These are phyloP conservation scores for Sminthopsis crassicaudata DNA, from an alignment of 2,113 vertebrate species.

Conservation along the genomic window DNA sequence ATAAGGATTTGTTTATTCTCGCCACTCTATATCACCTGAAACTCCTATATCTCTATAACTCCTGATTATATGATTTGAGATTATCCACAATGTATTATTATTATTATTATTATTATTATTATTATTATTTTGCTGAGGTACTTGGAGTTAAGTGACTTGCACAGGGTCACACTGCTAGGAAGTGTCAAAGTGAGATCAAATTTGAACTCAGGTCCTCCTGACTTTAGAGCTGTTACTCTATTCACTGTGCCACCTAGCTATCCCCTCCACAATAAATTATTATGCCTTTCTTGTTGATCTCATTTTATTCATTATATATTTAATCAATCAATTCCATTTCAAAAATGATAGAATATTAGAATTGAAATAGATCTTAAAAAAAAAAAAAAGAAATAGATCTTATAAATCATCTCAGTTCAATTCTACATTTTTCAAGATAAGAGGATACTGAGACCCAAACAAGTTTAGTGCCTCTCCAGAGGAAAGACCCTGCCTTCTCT, in stretches of 20 bases:
- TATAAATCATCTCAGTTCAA: neutral
- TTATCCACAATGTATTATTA: neutral
- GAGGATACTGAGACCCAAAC: neutral
- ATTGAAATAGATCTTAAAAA: neutral
- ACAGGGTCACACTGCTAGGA: too few relatives aligned
- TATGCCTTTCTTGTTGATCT: neutral
- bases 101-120: too few relatives aligned
- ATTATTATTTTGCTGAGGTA: too few relatives aligned
- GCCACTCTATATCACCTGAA: neutral
- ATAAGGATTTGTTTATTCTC: neutral
- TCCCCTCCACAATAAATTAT: neutral
- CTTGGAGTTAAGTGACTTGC: too few relatives aligned
- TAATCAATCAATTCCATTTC: neutral
- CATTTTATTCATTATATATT: neutral
- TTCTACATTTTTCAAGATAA: neutral
- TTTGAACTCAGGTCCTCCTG: too few relatives aligned
- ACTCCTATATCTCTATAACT: too few relatives aligned
- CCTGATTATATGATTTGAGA: neutral
- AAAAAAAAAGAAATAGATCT: fast-evolving
- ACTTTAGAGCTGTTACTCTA: too few relatives aligned
- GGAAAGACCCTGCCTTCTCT: neutral
- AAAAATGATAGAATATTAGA: constrained; percentile 12
- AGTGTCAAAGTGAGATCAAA: too few relatives aligned
- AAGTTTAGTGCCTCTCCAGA: neutral
- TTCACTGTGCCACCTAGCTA: too few relatives aligned